Evolutionary conservation across 2,113 vertebrate species (phyloP).

Genomic region (human (Homo sapiens)): DNA sequence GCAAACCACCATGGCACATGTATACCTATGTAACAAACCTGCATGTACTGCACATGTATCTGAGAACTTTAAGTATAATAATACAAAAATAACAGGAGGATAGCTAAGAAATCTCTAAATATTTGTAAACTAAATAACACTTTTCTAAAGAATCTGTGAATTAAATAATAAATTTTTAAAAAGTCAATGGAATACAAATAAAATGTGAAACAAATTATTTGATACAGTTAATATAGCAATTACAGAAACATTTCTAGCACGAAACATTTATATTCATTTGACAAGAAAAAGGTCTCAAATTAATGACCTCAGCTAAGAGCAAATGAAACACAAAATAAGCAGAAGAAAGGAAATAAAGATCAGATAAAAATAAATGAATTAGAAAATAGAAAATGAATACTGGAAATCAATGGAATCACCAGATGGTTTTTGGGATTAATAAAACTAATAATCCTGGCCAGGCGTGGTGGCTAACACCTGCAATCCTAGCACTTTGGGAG

Average conservation of each 20-base stretch:
- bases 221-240: background rate
- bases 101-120: background rate
- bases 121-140: background rate
- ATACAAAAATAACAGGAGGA: background rate
- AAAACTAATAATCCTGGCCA: background rate
- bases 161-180: background rate
- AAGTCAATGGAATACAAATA: background rate
- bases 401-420: background rate
- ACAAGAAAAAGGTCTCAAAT: background rate
- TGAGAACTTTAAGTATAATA: too few species aligned
- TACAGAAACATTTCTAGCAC: background rate
- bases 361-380: background rate
- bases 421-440: background rate
- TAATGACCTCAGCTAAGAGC: background rate
- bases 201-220: background rate
- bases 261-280: background rate
- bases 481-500: too few species aligned
- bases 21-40: too few species aligned
- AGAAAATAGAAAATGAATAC: background rate
- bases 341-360: background rate
- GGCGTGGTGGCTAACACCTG: too few species aligned
- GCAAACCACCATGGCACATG: too few species aligned
- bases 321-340: background rate
- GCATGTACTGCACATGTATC: too few species aligned
- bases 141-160: background rate